Evolutionary conservation across 2,797 vertebrate genomes (phyloP).

Genomic region (Enteromius unitaeniatus): DNA sequence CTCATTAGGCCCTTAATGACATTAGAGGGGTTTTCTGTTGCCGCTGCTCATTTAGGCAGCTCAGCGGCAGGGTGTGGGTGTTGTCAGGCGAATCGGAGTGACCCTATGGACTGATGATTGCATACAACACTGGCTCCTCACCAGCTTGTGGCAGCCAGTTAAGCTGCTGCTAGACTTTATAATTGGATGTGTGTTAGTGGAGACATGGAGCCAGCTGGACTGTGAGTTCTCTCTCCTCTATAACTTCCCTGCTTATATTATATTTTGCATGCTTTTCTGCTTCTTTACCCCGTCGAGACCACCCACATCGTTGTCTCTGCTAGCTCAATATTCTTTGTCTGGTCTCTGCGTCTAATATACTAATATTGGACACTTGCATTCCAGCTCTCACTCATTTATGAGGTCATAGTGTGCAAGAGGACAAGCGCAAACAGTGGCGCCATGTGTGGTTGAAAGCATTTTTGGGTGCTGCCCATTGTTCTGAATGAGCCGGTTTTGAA

Average conservation of each 20-base stretch:
- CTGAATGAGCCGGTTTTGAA: conserved; percentile 50
- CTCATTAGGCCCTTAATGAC: conserved; percentile 82
- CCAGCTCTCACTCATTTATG: neutral
- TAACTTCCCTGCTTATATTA: conserved; percentile 36
- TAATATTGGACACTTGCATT: conserved; percentile 26
- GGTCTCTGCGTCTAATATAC: conserved; percentile 12
- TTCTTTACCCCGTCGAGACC: conserved; percentile 29
- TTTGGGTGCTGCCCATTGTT: conserved; percentile 54
- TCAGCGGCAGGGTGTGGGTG: conserved; percentile 51
- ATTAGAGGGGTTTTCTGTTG: conserved; percentile 77
- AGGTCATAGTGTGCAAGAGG: neutral
- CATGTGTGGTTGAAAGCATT: neutral
- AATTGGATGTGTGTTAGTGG: conserved; percentile 55
- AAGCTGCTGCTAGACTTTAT: conserved; percentile 54
- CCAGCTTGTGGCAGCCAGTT: conserved; percentile 46
- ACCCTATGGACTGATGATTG: conserved; percentile 43
- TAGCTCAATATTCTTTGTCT: conserved; percentile 9
- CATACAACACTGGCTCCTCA: conserved; percentile 50
- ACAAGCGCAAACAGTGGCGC: neutral
- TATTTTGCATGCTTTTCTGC: conserved; percentile 42
- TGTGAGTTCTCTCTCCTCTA: conserved; percentile 38
- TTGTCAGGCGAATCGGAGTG: conserved; percentile 43
- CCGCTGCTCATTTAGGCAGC: conserved; percentile 68
- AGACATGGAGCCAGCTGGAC: conserved; percentile 27
- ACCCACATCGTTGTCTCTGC: conserved; percentile 37